Evolutionary conservation across 2,888 invertebrate genomes (phyloP), one percentile per base, ranked within the genome.

Genomic region (Cheilosia grossa): DNA sequence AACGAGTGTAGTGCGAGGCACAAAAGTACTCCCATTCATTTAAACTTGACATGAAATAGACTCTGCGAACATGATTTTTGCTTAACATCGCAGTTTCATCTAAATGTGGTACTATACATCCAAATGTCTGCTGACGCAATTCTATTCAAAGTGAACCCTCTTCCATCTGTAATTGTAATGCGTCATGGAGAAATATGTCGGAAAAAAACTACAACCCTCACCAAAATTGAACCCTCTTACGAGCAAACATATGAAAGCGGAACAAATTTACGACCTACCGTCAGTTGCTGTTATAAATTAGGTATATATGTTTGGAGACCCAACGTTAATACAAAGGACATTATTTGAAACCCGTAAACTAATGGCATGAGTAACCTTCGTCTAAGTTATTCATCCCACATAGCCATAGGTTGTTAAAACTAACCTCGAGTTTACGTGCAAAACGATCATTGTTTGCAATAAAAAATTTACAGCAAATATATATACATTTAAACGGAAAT

Each of bases 281-380:
- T 64, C 74, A 30, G 37, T 58, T 56, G 47, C 33, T 64, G 64
- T 44, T 66, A 58, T 75, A 66, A 58, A 75, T 51, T 66, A 70
- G 21, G n/a, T 49, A 58, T 66, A 51, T 58, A 42, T 58, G 49
- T 53, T 66, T 1, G 40, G 51, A 51, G 51, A 47, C 58, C 49
- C 30, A 66, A 58, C 66, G 58, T 75, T 51, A 75, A 75, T 66
- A 17, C 21, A 44, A 17, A 37, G 40, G 56, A n/a, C 24, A 40
- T 33, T 24, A 24, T 40, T 30, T 40, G 19, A 10, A 51, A 51
- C 30, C 47, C 37, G 1, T 51, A 47, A 37, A 24, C 19, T 67
- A 58, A 69, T 58, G 47, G 5, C 4, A n/a, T 6, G 30, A 40
- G 27, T 40, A 49, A 30, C 61, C 51, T 61, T 72, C 40, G 24